Evolutionary conservation across 2,113 vertebrate species (phyloP).

Genomic region (Pluvianellus socialis): DNA sequence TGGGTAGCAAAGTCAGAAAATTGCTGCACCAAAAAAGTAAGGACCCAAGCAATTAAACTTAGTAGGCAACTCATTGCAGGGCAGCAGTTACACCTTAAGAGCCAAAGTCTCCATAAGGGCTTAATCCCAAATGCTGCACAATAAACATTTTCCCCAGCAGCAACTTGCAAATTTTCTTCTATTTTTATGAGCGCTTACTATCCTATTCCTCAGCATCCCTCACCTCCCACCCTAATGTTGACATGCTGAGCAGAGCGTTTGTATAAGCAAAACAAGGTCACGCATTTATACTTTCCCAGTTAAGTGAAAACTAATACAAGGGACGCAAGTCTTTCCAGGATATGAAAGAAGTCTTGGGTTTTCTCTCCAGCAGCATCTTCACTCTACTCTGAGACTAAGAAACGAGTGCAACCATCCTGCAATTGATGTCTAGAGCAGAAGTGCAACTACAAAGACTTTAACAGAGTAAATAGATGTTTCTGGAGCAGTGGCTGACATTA

Average conservation of each 20-base stretch:
- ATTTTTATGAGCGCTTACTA: conserved; percentile 8
- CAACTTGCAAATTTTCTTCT: not conserved
- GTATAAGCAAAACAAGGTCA: conserved; percentile 53
- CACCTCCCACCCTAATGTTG: conserved; percentile 36
- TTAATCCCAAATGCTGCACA: not conserved
- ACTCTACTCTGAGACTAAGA: not conserved
- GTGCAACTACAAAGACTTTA: not conserved
- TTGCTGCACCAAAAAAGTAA: not conserved
- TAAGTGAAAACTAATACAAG: not conserved
- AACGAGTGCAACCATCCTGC: not conserved
- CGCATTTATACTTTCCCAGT: not conserved
- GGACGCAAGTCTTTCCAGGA: not conserved
- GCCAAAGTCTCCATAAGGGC: not conserved
- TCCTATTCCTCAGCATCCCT: not conserved
- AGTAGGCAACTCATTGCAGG: not conserved
- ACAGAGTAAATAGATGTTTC: not conserved
- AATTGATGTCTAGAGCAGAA: not conserved
- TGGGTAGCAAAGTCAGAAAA: not conserved
- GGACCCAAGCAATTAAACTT: not conserved
- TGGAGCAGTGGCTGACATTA: not conserved
- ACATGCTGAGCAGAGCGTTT: not conserved
- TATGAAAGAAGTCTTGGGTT: not conserved
- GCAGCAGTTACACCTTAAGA: not conserved
- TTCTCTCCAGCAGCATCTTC: not conserved
- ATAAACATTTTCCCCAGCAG: not conserved